These are phyloP conservation scores for Ericerus pela DNA, from an alignment of 1,140 invertebrate genomes.

Conservation along the genomic window DNA sequence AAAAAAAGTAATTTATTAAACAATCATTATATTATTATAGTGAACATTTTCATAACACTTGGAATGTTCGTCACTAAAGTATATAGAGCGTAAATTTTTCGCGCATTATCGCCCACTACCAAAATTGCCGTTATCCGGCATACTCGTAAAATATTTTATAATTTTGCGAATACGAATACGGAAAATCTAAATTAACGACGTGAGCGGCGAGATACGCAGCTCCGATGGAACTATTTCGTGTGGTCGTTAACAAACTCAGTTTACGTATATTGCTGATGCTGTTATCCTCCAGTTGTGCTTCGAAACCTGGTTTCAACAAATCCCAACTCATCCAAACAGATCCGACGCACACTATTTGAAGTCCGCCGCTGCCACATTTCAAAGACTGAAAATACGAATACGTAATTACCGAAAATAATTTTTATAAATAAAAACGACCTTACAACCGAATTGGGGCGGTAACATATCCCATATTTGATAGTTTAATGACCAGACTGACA, in stretches of 20 bases:
- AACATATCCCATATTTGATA: background rate
- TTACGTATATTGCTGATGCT: slow-evolving; percentile 33
- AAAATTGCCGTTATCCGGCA: slow-evolving; percentile 22
- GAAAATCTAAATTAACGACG: slow-evolving; percentile 33
- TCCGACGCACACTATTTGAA: slow-evolving; percentile 81
- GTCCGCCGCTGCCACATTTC: slow-evolving; percentile 39
- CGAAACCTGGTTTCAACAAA: slow-evolving; percentile 54
- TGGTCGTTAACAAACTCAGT: slow-evolving; percentile 46
- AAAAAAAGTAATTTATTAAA: no score
- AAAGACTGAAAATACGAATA: slow-evolving; percentile 33
- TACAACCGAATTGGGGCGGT: background rate
- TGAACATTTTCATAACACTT: no score
- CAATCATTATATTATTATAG: no score
- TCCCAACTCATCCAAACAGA: slow-evolving; percentile 93
- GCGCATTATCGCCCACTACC: no score
- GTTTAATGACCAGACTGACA: no score
- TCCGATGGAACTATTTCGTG: slow-evolving; percentile 48
- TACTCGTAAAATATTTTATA: slow-evolving; percentile 37
- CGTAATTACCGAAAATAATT: background rate
- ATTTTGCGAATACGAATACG: slow-evolving; percentile 38
- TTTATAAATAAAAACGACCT: background rate
- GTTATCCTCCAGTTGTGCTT: slow-evolving; percentile 25
- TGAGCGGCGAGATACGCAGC: slow-evolving; percentile 59
- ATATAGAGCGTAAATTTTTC: no score
- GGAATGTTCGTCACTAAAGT: no score